A percentile compares a stretch with the other conserved stretches of the same genome.
phyloP scores from a whole-genome alignment of 2,888 invertebrate genomes.

The Petrolisthes manimaculis region DNA sequence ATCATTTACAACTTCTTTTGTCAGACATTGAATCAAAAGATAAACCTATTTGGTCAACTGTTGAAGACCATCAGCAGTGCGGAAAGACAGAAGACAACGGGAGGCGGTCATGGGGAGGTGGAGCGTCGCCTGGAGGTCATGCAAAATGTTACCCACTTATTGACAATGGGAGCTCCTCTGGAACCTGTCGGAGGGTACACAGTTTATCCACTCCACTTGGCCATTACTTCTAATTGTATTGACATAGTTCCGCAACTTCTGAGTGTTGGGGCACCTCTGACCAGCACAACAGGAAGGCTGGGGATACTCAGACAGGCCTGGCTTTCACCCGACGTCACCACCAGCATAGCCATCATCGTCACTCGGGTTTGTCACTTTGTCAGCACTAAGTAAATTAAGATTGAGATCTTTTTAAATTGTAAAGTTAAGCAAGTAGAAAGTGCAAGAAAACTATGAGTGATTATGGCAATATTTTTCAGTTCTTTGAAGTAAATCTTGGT shows the following conservation, averaged over 20 bases:
- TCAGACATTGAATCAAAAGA: neutral
- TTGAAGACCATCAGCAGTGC: neutral
- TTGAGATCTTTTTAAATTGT: no score
- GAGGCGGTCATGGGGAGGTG: neutral
- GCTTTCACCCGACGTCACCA: conserved; percentile 35
- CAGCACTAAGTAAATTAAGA: no score
- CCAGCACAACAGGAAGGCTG: conserved; percentile 12
- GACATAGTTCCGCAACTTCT: conserved; percentile 14
- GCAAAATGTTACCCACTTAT: neutral
- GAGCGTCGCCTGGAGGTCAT: neutral
- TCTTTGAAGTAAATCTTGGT: no score
- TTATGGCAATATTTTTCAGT: no score
- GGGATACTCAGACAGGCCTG: conserved; percentile 11
- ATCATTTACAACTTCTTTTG: neutral
- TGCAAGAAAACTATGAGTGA: no score
- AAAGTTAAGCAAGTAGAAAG: no score
- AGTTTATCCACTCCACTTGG: conserved; percentile 9
- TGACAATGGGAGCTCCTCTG: conserved; percentile 18
- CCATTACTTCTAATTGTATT: conserved; percentile 32
- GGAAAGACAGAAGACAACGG: neutral
- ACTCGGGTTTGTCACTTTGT: neutral
- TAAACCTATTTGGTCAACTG: neutral
- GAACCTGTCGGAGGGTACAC: conserved; percentile 23
- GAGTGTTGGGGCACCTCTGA: conserved; percentile 22
- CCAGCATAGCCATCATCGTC: conserved; percentile 6